Evolutionary conservation across 2,888 invertebrate genomes (phyloP).

Genomic region (Anorthoa munda): DNA sequence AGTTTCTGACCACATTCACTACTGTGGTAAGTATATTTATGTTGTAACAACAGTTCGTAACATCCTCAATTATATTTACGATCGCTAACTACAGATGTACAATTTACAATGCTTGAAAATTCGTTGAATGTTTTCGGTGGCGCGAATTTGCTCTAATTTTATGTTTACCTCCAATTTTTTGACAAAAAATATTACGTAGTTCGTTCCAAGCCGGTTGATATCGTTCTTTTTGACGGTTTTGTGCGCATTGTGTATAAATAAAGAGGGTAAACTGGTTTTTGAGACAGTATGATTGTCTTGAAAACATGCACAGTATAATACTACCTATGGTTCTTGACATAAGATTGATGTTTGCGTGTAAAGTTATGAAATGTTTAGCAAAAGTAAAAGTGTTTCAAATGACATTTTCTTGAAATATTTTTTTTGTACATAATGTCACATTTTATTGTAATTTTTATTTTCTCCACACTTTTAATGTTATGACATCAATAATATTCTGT

Average conservation of each 20-base stretch:
- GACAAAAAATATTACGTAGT: slow-evolving; percentile 8
- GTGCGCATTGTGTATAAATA: slow-evolving; percentile 40
- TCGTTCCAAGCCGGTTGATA: slow-evolving; percentile 51
- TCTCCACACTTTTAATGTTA: neutral
- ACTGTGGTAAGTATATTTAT: slow-evolving; percentile 63
- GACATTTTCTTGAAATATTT: slow-evolving; percentile 1
- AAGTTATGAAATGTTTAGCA: neutral
- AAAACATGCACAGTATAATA: slow-evolving; percentile 1
- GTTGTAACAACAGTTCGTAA: slow-evolving; percentile 55
- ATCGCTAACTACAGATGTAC: slow-evolving; percentile 13
- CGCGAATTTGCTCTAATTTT: slow-evolving; percentile 28
- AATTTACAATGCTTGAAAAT: slow-evolving; percentile 17
- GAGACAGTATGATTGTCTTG: neutral
- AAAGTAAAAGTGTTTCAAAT: slow-evolving; percentile 52
- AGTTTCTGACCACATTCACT: slow-evolving; percentile 48
- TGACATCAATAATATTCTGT: slow-evolving; percentile 8
- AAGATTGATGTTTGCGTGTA: slow-evolving; percentile 37
- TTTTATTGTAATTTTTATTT: neutral
- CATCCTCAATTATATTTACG: slow-evolving; percentile 57
- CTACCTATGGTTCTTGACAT: neutral
- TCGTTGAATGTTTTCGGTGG: slow-evolving; percentile 1
- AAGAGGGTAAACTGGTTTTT: slow-evolving; percentile 47
- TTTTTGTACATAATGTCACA: slow-evolving; percentile 7
- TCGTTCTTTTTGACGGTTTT: slow-evolving; percentile 15
- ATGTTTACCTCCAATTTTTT: slow-evolving; percentile 52